phyloP scores from a whole-genome alignment of 92 coral and sea anemone genomes.

The Zoanthus sansibaricus region DNA sequence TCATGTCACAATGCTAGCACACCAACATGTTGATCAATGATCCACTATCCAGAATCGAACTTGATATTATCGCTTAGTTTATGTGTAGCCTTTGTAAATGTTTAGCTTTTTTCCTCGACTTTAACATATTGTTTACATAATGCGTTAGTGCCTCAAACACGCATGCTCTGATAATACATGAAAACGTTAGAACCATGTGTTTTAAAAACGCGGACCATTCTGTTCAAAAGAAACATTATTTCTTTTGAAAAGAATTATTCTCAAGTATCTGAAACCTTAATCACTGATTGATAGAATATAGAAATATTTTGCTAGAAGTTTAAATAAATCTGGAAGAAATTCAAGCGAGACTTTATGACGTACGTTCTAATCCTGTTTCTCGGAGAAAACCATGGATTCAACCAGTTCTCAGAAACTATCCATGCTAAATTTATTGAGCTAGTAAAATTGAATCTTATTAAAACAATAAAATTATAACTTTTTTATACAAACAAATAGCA shows the following conservation, averaged over 20 bases:
- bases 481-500: background rate
- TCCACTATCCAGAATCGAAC: slow-evolving; percentile 29
- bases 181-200: slow-evolving; percentile 18
- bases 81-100: slow-evolving; percentile 38
- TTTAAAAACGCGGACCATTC: background rate
- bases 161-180: slow-evolving; percentile 16
- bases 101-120: background rate
- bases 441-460: slow-evolving; percentile 2
- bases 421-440: slow-evolving; percentile 25
- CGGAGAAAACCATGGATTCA: slow-evolving; percentile 82
- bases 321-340: slow-evolving; percentile 11
- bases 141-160: background rate
- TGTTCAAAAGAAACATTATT: slow-evolving; percentile 11
- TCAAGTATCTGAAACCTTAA: slow-evolving; percentile 50
- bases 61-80: slow-evolving; percentile 35
- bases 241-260: slow-evolving; percentile 10
- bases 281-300: slow-evolving; percentile 34
- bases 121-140: slow-evolving; percentile 18
- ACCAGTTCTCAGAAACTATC: slow-evolving; percentile 21
- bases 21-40: slow-evolving; percentile 34
- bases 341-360: background rate
- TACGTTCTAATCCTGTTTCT: slow-evolving; percentile 65
- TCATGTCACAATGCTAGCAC: slow-evolving; percentile 13
- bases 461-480: slow-evolving; percentile 1
- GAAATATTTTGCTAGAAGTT: background rate